A percentile compares a stretch with the other conserved stretches of the same genome.
phyloP scores from a whole-genome alignment of 1,140 invertebrate species.

The Pollicipes pollicipes region DNA sequence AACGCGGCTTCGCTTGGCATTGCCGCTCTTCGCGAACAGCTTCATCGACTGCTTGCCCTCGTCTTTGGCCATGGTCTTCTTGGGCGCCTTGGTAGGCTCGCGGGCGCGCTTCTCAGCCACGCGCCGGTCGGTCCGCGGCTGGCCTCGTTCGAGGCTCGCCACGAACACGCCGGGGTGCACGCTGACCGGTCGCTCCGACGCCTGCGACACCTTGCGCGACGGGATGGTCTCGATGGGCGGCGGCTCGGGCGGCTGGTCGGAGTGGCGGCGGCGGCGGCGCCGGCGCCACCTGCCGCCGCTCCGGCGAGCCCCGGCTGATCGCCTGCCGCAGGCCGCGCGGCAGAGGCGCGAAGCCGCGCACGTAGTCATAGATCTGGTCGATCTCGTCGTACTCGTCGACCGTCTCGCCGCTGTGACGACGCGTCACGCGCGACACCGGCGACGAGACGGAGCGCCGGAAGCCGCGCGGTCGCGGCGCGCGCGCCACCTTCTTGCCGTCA shows the following conservation, averaged over 20 bases:
- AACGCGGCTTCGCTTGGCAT: constrained; percentile 2
- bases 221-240: constrained; percentile 80
- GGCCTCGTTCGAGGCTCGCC: not conserved
- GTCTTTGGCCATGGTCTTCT: constrained; percentile 7
- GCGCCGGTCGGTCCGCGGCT: not conserved
- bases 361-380: constrained; percentile 91
- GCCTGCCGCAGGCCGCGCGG: constrained; percentile 42
- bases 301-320: not conserved
- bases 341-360: constrained; percentile 70
- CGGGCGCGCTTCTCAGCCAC: not conserved
- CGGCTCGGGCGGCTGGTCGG: constrained; percentile 41
- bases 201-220: constrained; percentile 24
- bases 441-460: not conserved
- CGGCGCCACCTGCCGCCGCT: not conserved
- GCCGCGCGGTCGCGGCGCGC: no score
- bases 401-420: constrained; percentile 27
- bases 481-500: not conserved
- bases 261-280: not conserved
- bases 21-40: not conserved
- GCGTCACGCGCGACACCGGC: constrained; percentile 27
- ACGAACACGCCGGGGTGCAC: not conserved
- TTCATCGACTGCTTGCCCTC: constrained; percentile 15
- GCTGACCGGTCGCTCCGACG: not conserved
- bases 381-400: constrained; percentile 84
- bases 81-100: not conserved